These are phyloP conservation scores for Odontothrips loti DNA, from an alignment of 2,888 invertebrate genomes.

Conservation along the genomic window DNA sequence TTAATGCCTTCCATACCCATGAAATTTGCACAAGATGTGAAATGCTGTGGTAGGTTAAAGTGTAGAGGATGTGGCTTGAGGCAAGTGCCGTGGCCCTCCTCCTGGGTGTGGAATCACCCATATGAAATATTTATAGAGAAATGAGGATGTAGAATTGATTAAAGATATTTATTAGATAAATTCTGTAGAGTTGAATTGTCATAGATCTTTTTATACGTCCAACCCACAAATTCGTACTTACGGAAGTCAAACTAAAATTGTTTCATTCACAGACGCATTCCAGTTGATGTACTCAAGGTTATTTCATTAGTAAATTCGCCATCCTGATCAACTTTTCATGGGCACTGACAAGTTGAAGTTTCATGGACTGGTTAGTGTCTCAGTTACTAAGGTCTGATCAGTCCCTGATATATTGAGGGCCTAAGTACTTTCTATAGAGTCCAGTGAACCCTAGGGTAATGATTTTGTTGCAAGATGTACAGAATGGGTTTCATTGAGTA, in stretches of 20 bases:
- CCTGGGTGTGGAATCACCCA: conserved; percentile 1
- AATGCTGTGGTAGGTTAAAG: background rate
- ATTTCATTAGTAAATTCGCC: too few relatives aligned
- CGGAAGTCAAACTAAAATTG: background rate
- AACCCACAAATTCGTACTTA: background rate
- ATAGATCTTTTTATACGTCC: background rate
- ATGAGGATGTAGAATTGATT: background rate
- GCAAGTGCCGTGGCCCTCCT: background rate
- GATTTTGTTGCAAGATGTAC: background rate
- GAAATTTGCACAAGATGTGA: conserved; percentile 5
- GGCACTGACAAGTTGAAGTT: too few relatives aligned
- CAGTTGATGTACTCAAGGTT: too few relatives aligned
- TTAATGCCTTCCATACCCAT: conserved; percentile 20
- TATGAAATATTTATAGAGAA: background rate
- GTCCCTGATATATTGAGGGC: too few relatives aligned
- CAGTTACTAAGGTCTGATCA: too few relatives aligned
- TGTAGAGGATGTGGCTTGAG: background rate
- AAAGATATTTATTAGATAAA: conserved; percentile 19
- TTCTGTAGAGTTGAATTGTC: background rate
- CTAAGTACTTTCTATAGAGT: too few relatives aligned
- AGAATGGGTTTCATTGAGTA: too few relatives aligned
- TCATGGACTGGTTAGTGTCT: too few relatives aligned
- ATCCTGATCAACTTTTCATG: too few relatives aligned
- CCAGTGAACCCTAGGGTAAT: background rate
- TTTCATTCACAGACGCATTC: background rate